Conservation (phyloP, 2,113 vertebrate genomes). For the Microcebus ravelobensis region DNA sequence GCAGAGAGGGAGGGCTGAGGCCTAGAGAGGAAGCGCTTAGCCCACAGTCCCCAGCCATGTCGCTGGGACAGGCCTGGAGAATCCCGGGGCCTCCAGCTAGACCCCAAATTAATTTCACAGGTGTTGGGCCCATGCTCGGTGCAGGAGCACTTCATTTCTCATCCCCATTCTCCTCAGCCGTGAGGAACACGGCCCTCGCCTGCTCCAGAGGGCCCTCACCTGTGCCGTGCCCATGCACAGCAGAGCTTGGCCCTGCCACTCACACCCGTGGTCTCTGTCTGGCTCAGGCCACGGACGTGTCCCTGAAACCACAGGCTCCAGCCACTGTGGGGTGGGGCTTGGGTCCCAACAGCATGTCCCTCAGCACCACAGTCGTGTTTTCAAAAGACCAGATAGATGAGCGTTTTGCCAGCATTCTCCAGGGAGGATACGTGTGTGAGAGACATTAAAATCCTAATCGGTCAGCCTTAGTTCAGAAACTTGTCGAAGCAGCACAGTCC, state of each 20-base stretch:
- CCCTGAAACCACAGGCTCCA: not conserved
- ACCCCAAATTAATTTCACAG: accelerated
- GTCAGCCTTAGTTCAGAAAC: not conserved
- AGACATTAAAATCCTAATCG: accelerated
- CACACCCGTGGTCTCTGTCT: accelerated
- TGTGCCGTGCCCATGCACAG: not conserved
- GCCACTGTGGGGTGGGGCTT: not conserved
- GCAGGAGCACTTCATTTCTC: accelerated
- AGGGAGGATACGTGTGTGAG: accelerated
- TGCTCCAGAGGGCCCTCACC: accelerated
- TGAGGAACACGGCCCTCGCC: accelerated
- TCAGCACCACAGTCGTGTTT: accelerated
- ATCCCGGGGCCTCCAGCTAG: not conserved
- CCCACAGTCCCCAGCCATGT: accelerated
- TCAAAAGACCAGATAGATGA: not conserved
- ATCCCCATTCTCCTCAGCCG: accelerated
- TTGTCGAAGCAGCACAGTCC: no score
- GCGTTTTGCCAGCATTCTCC: not conserved
- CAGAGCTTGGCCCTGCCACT: no score
- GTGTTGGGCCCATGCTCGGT: accelerated
- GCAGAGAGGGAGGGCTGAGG: not conserved
- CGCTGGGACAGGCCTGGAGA: not conserved
- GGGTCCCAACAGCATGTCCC: accelerated
- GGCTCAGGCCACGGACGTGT: accelerated
- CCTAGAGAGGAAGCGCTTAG: accelerated